Base-by-base conservation (phyloP, 1,140 invertebrate genomes). In the Cylas formicarius region DNA sequence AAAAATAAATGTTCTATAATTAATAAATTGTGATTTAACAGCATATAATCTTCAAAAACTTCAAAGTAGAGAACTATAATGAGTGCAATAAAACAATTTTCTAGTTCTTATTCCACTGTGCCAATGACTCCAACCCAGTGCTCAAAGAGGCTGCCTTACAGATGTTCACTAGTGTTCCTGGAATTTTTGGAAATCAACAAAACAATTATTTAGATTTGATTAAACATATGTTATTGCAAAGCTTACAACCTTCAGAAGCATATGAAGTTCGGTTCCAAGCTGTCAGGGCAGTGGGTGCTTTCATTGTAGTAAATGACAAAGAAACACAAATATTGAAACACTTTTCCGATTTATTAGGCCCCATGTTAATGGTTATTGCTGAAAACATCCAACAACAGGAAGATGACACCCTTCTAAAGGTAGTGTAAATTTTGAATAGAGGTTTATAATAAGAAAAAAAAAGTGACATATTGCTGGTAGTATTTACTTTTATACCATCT, bases 151-250 rank as follows among this genome's bases (percentile, higher is more conserved):
- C 86, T 57, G 91, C 92, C 9, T 78, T 99, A 27, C 79, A 89
- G 52, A 90, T 99, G 70, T 96, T 99, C 60, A 84, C 89, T 77
- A 83, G 86, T 60, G 90, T 97, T 13, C 95, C 96, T 42, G 88
- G 90, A 26, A 85, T 97, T 20, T 98, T 98, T 78, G 95, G 94
- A 17, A 94, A 93, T 63, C 87, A 95, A 63, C 91, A 97, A 68
- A 73, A 77, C 37, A 83, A 90, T 60, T 93, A 97, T 66, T 67
- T 97, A 21, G 80, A 90, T 62, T 75, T 95, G 4, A 98, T 98
- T 47, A 95, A 95, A 63, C 84, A 92, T 66, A 96, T 97, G 91
- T 70, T 97, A 38, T 72, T 81, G 21, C 81, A 88, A 48, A 85
- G 85, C 32, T 69, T 96, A 23, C 72, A 80, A 50, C 80, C 86